These are phyloP conservation scores for Neogobius melanostomus DNA, from an alignment of 2,113 vertebrate genomes.

Conservation along the genomic window DNA sequence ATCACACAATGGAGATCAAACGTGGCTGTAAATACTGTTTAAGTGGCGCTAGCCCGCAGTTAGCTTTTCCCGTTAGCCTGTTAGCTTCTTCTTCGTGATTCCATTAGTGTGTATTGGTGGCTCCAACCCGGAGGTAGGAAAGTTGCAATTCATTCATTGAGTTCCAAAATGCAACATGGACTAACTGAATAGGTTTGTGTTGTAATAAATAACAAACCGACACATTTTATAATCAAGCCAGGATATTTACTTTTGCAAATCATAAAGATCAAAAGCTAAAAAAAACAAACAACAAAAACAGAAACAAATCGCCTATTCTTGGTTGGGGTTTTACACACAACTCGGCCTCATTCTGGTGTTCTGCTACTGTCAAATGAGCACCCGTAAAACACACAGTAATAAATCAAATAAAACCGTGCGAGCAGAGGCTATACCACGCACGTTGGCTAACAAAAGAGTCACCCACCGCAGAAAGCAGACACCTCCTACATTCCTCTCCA, in stretches of 20 bases:
- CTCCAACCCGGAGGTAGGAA: too few species aligned
- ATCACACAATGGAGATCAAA: too few species aligned
- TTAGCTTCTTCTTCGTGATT: too few species aligned
- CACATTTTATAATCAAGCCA: too few species aligned
- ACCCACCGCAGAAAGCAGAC: constrained; percentile 61
- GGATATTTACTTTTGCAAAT: background rate
- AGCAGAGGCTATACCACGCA: constrained; percentile 17
- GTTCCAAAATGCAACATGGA: too few species aligned
- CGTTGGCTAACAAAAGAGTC: constrained; percentile 50
- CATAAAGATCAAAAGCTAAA: background rate
- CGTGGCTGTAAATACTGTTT: too few species aligned
- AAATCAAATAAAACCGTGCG: constrained; percentile 53
- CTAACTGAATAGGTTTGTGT: too few species aligned
- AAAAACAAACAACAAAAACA: background rate
- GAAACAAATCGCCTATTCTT: constrained; percentile 1
- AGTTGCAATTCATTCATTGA: too few species aligned
- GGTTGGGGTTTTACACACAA: constrained; percentile 12
- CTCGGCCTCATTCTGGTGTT: constrained; percentile 14
- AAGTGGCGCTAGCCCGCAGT: too few species aligned
- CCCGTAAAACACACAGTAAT: constrained; percentile 39
- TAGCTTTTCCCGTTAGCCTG: too few species aligned
- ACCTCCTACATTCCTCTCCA: constrained; percentile 65
- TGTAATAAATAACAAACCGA: too few species aligned
- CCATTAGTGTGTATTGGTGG: too few species aligned
- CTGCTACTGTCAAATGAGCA: constrained; percentile 42